phyloP scores from a whole-genome alignment of 2,113 vertebrate genomes.

The Pterocles burchelli region DNA sequence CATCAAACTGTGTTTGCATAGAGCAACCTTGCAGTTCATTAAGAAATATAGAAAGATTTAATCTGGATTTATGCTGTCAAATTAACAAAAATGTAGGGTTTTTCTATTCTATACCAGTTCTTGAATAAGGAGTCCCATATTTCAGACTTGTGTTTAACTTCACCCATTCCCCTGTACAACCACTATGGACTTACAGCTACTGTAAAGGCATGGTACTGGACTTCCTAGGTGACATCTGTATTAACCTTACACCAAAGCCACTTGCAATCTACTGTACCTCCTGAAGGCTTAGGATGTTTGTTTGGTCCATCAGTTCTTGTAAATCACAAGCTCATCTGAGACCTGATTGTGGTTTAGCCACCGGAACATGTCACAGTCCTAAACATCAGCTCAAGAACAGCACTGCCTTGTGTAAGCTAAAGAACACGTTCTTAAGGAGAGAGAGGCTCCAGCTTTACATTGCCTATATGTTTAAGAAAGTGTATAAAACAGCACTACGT shows the following conservation, averaged over 20 bases:
- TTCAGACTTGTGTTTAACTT: not conserved
- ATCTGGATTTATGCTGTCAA: not conserved
- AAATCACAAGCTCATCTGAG: not conserved
- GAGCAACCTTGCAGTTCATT: constrained; percentile 18
- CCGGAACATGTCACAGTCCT: not conserved
- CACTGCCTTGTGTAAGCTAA: not conserved
- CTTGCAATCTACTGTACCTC: not conserved
- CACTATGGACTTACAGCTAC: not conserved
- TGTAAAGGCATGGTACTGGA: not conserved
- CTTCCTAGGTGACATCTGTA: not conserved
- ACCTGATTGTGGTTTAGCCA: not conserved
- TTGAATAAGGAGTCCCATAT: not conserved
- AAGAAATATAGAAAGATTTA: constrained; percentile 8
- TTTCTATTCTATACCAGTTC: not conserved
- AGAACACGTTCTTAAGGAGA: not conserved
- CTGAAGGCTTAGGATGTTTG: not conserved
- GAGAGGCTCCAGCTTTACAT: not conserved
- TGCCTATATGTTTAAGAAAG: not conserved
- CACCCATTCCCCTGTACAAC: not conserved
- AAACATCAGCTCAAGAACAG: not conserved
- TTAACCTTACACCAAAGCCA: not conserved
- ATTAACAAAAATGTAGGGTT: not conserved
- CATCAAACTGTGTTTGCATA: constrained; percentile 15
- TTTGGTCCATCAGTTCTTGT: constrained; percentile 5
- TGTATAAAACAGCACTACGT: not conserved